These are phyloP conservation scores for Lamprologus lemairii DNA, from an alignment of 2,113 vertebrate genomes.

Conservation along the genomic window DNA sequence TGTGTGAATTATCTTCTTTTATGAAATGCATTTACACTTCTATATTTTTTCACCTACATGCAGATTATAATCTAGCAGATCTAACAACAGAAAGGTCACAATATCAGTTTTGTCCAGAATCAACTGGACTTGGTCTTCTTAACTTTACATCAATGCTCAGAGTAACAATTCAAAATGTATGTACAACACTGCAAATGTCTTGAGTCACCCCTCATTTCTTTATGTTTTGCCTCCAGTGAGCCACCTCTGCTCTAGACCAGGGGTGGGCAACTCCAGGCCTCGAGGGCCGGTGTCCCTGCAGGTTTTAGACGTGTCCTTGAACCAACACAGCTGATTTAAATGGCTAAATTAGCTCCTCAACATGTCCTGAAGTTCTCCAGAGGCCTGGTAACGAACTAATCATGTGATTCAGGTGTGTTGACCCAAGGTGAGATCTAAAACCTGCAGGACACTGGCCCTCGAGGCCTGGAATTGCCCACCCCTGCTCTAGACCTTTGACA, in stretches of 20 bases:
- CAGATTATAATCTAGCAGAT: background rate
- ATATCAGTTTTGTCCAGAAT: background rate
- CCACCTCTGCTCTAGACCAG: no score
- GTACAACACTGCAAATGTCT: background rate
- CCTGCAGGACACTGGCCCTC: background rate
- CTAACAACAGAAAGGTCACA: background rate
- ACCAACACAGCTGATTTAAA: no score
- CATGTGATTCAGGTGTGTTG: no score
- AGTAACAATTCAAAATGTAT: background rate
- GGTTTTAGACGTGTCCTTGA: no score
- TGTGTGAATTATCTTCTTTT: background rate
- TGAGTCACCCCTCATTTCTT: background rate
- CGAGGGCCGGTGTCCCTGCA: no score
- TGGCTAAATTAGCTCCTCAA: no score
- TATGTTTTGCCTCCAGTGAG: background rate
- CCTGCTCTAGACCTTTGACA: background rate
- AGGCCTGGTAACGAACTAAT: no score
- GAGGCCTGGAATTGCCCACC: background rate
- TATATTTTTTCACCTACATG: background rate
- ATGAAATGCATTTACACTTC: background rate
- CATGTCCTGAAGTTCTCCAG: no score
- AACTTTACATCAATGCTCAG: background rate
- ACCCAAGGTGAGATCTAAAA: background rate
- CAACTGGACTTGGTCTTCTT: background rate
- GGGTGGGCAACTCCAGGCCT: no score